Percentiles rank a stretch among this genome's conserved stretches.
Conservation (phyloP, 2,113 vertebrate genomes). For the Montifringilla adamsi region DNA sequence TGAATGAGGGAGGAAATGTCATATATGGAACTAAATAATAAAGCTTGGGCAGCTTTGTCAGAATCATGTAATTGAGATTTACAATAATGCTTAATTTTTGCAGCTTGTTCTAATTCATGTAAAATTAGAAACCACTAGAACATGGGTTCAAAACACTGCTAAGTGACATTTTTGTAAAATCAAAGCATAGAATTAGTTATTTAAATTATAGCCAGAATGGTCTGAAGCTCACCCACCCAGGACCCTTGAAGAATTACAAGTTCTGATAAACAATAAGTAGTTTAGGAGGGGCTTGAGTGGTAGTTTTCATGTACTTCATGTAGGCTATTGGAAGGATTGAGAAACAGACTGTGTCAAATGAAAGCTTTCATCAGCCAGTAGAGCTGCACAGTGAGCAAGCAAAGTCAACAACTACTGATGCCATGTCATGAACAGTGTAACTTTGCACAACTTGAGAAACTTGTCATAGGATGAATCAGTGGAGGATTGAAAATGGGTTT, state of each 20-base stretch:
- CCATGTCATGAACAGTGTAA: not conserved
- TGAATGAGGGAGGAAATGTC: not conserved
- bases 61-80: not conserved
- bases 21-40: not conserved
- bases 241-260: not conserved
- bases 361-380: not conserved
- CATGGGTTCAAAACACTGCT: not conserved
- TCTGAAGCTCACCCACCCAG: not conserved
- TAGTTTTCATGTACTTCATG: not conserved
- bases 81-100: not conserved
- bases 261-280: not conserved
- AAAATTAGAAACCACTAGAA: not conserved
- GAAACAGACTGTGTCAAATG: not conserved
- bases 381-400: not conserved
- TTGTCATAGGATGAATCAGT: not conserved
- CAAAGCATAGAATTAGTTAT: not conserved
- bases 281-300: not conserved
- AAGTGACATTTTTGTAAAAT: not conserved
- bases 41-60: not conserved
- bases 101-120: not conserved
- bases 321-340: not conserved
- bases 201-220: not conserved
- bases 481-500: not conserved
- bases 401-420: not conserved
- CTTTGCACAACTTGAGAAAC: not conserved